Evolutionary conservation across 2,113 vertebrate species (phyloP).

Genomic region (Origma solitaria): DNA sequence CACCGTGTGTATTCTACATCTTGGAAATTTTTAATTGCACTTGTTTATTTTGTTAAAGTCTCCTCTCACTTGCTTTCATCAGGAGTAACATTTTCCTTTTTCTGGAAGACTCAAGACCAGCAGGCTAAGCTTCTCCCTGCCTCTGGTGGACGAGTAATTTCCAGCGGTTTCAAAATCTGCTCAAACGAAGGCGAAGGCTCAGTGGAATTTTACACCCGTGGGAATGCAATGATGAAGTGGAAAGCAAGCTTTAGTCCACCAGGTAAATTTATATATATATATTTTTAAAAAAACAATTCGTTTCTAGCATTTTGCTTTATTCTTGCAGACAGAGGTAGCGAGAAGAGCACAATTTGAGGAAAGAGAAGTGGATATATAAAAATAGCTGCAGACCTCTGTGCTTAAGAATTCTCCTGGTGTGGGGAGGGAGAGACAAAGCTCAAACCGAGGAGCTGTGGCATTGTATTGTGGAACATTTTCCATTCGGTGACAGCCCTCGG

Average conservation of each 20-base stretch:
- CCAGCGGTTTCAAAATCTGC: conserved; percentile 89
- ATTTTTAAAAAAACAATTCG: background rate
- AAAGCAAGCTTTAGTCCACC: conserved; percentile 83
- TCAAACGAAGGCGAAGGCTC: conserved; percentile 78
- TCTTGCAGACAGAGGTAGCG: background rate
- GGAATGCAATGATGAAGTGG: conserved; percentile 82
- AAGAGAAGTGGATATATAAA: background rate
- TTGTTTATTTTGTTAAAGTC: background rate
- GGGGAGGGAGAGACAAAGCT: background rate
- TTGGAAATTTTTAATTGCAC: background rate
- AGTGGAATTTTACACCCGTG: conserved; percentile 85
- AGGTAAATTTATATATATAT: conserved; percentile 69
- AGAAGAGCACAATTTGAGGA: background rate
- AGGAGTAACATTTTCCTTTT: conserved; percentile 97
- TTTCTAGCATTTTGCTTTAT: background rate
- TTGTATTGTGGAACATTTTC: background rate
- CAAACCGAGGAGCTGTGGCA: background rate
- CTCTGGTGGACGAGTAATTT: conserved; percentile 86
- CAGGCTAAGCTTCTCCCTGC: conserved; percentile 58
- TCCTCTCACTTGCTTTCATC: background rate
- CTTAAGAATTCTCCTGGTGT: background rate
- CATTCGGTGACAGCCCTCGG: background rate
- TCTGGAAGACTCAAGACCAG: conserved; percentile 87
- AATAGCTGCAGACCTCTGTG: background rate
- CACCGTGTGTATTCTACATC: background rate